Evolutionary conservation across 2,113 vertebrate species (phyloP), one percentile per base, ranked within the genome.

Genomic region (Microcebus murinus): DNA sequence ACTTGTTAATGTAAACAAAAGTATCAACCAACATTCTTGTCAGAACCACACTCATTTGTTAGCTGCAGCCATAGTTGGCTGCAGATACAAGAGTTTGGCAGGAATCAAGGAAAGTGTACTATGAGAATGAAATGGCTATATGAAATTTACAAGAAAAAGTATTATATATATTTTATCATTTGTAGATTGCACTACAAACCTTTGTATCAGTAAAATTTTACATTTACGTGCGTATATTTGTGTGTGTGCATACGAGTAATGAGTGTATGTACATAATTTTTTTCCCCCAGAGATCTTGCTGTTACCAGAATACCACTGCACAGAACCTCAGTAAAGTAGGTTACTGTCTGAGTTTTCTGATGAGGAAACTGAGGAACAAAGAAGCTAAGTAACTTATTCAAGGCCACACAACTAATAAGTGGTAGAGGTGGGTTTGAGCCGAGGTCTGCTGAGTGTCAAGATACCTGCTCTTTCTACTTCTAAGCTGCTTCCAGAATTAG

Each of bases 1-100:
- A 57, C 63, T 83, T 84, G 18, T 90, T 90, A 80, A 94, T 4
- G 9, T n/a, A 73, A 55, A 88, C 34, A 59, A 87, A 87, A 95
- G 23, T 61, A 79, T 48, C 63, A 73, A 42, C 50, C 50, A 90
- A 48, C 6, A 63, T 57, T 85, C 50, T 55, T 63, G 42, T 95
- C 39, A 27, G 25, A 90, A 70, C 15, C 48, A 50, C 25, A 61
- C 8, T 81, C 39, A 31, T n/a, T 42, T 25, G 27, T n/a, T 27
- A 67, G 13, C 59, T 70, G 50, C 27, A 39, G 13, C 65, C 67
- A 48, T 21, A 48, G 48, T 18, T 74, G 52, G 23, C 76, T 87
- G 67, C 17, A 67, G 34, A 86, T 77, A 39, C 0, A 88, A 57
- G 52, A 80, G 61, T 57, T 48, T 93, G 50, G 67, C 81, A 76